phyloP scores from a whole-genome alignment of 2,113 vertebrate species.

The Heterocephalus glaber region DNA sequence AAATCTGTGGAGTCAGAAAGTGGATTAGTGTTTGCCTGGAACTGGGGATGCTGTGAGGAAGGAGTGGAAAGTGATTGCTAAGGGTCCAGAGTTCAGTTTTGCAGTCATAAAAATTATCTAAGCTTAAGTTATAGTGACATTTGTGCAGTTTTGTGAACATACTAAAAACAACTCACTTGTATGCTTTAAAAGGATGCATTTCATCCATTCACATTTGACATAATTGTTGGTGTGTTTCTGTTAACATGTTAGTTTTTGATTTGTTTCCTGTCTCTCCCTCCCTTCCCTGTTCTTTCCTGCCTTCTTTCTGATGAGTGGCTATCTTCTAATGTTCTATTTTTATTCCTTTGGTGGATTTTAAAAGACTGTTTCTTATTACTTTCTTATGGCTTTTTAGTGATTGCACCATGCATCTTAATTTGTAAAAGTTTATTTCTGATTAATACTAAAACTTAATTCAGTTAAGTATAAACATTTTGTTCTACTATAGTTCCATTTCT shows the following conservation, averaged over 20 bases:
- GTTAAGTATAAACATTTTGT: background rate
- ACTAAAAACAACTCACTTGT: background rate
- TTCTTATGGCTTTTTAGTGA: background rate
- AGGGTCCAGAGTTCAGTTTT: background rate
- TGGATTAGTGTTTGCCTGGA: background rate
- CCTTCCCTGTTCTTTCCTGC: background rate
- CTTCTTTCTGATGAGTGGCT: background rate
- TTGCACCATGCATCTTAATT: background rate
- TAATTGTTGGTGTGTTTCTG: background rate
- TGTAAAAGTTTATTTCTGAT: background rate
- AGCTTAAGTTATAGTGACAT: background rate
- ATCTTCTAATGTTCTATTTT: background rate
- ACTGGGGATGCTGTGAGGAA: background rate
- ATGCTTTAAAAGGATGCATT: background rate
- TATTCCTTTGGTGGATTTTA: background rate
- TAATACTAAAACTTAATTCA: slow-evolving; percentile 2
- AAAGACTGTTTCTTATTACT: background rate
- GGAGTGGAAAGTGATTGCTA: background rate
- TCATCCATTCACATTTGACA: background rate
- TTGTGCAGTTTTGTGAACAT: background rate
- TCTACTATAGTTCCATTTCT: background rate
- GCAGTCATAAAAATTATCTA: background rate
- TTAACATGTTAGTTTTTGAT: background rate
- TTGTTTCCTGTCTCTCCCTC: background rate
- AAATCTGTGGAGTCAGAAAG: background rate